Base-by-base conservation (phyloP, 1,140 invertebrate species). In the Fragariocoptes setiger region DNA sequence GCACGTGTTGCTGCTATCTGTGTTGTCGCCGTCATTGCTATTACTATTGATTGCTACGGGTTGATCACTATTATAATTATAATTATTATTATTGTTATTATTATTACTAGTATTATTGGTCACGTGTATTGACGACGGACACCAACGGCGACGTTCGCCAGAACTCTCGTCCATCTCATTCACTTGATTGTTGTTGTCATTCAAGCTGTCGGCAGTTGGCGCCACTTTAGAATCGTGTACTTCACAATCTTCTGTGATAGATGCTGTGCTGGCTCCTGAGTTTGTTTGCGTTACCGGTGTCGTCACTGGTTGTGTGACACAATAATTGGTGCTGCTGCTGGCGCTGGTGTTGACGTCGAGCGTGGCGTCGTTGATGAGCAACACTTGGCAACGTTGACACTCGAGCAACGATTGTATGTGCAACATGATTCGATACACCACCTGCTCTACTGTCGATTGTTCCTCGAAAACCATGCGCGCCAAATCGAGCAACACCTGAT, bases 401-500 rank as follows among this genome's bases (percentile, higher is more conserved):
- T 83, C 76, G 48, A 90, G 78, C 17, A 90, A 62, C 46, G 77
- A 82, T 58, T 86, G 79, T 31, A 78, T 88, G 58, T 92, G 80
- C 25, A 78, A 77, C 51, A 90, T 65, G 54, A 92, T 90, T 58
- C 83, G 69, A 48, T 82, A 71, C 44, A 90, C 80, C 65, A 88
- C 77, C 54, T 77, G 76, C 52, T 88, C 82, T 48, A 90, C 80
- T 47, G 80, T 88, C 58, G 76, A 85, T 60, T 90, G 83, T 56
- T 92, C 82, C 55, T 88, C 82, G 56, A 92, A 92, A 49, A 92
- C 80, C 72, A 88, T 83, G 48, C 82, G 65, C 2, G 82, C 83
- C 51, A 92, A 61, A 56, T 92, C 82, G 42, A 92, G 59, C 13
- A 92, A 61, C 38, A 92, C 80, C 65, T 92, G 82, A 62, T 88